Evolutionary conservation across 2,888 invertebrate genomes (phyloP).

Genomic region (Ophion slaviceki): DNA sequence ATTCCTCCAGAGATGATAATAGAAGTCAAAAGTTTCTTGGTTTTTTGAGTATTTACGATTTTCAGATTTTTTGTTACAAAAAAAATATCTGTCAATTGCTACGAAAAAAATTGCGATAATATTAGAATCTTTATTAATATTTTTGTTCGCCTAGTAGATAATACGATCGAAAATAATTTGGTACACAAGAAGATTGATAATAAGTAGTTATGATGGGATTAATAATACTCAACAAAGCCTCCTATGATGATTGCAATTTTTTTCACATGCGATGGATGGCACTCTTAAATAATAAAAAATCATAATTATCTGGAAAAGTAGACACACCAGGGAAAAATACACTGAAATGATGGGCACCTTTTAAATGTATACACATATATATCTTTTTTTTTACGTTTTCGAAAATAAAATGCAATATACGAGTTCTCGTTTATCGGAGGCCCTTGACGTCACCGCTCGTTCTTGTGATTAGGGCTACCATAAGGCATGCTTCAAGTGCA

Average conservation of each 20-base stretch:
- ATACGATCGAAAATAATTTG: background rate
- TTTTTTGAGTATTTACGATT: background rate
- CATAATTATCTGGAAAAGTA: too few relatives aligned
- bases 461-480: conserved; percentile 91
- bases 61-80: background rate
- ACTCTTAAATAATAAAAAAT: too few relatives aligned
- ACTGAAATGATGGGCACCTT: too few relatives aligned
- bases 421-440: conserved; percentile 50
- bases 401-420: conserved; percentile 31
- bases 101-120: background rate
- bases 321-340: too few relatives aligned
- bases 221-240: background rate
- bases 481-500: conserved; percentile 95
- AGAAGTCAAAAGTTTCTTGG: background rate
- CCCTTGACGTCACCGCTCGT: conserved; percentile 77
- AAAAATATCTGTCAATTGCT: background rate
- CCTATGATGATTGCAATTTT: too few relatives aligned
- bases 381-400: background rate
- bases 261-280: too few relatives aligned
- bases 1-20: background rate
- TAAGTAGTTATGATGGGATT: background rate
- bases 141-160: background rate
- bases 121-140: background rate
- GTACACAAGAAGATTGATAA: background rate
- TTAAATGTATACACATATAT: background rate